Conservation (phyloP, 1,140 invertebrate species). For the Phocides pigmalion region DNA sequence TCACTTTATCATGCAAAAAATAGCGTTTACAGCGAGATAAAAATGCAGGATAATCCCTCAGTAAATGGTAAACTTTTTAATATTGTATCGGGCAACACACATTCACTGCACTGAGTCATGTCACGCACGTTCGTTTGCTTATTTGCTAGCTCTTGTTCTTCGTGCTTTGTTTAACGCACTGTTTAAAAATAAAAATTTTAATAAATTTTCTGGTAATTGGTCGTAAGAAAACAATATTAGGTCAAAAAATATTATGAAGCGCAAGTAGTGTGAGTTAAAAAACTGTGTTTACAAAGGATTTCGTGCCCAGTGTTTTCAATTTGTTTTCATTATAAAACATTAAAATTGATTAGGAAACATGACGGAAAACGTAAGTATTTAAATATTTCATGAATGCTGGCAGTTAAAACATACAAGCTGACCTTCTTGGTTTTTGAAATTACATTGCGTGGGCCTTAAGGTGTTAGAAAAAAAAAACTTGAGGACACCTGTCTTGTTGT, state of each 20-base stretch:
- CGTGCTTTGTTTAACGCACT: not conserved
- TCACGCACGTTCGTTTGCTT: not conserved
- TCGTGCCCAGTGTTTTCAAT: not conserved
- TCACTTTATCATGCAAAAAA: no score
- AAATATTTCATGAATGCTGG: not conserved
- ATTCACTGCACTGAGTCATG: not conserved
- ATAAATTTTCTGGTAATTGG: not conserved
- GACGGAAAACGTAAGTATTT: conserved; percentile 34
- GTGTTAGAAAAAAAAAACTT: conserved; percentile 16
- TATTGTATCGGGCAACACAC: not conserved
- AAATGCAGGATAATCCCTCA: not conserved
- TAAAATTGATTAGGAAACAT: conserved; percentile 16
- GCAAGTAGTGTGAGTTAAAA: not conserved
- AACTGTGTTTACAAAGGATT: not conserved
- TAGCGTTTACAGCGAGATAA: no score
- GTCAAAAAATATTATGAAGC: not conserved
- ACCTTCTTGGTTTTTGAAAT: no score
- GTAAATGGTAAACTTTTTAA: not conserved
- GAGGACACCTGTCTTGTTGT: conserved; percentile 15
- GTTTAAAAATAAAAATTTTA: not conserved
- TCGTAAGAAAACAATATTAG: not conserved
- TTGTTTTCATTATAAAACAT: not conserved
- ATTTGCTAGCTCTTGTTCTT: not conserved
- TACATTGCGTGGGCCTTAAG: conserved; percentile 3
- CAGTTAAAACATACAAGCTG: no score